A percentile compares a stretch with the other conserved stretches of the same genome.
Evolutionary conservation across 1,140 invertebrate genomes (phyloP).

Genomic region (Marisa cornuarietis): DNA sequence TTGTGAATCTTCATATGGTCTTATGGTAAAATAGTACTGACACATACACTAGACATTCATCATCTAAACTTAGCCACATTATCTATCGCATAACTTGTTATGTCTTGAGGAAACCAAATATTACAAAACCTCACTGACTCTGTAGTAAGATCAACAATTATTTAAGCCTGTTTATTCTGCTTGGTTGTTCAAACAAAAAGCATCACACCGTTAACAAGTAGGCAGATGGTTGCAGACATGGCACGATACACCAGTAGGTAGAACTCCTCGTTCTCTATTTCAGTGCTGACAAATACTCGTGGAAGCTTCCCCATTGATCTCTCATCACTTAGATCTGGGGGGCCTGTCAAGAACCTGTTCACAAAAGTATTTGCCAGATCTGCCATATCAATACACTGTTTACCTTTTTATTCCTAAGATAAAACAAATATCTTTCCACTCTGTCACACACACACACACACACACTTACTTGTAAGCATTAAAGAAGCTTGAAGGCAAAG

Average conservation of each 20-base stretch:
- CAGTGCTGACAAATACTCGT: conserved; percentile 76
- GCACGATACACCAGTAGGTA: conserved; percentile 83
- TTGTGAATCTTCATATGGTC: no score
- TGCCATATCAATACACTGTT: no score
- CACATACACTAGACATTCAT: no score
- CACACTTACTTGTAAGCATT: background rate
- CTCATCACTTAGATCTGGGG: conserved; percentile 74
- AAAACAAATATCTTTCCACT: no score
- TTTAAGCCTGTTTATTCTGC: no score
- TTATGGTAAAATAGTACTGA: no score
- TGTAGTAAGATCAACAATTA: conserved; percentile 65
- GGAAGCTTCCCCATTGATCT: conserved; percentile 74
- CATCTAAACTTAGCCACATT: no score
- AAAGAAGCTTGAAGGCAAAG: background rate
- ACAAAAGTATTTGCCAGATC: background rate
- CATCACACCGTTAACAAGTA: conserved; percentile 67
- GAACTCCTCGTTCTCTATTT: conserved; percentile 71
- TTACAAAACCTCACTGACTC: conserved; percentile 36
- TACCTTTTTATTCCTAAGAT: no score
- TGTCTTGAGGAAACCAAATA: background rate
- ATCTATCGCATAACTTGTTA: no score
- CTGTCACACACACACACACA: no score
- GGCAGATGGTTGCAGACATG: conserved; percentile 80
- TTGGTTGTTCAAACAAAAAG: background rate
- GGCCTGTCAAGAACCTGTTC: conserved; percentile 77